These are phyloP conservation scores for Scelioninae gen. 2 DNA, from an alignment of 2,888 invertebrate species.

Conservation along the genomic window DNA sequence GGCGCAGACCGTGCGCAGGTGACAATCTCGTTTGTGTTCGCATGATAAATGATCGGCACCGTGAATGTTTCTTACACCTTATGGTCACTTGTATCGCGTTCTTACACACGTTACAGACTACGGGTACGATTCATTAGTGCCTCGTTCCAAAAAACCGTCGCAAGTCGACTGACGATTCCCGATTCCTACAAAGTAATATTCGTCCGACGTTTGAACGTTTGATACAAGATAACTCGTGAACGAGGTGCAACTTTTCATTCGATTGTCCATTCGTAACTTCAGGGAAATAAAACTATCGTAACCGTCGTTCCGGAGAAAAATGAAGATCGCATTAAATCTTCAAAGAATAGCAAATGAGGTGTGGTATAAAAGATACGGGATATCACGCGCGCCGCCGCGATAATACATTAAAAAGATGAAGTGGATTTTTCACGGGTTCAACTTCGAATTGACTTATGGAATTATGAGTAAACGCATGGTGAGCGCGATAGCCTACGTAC, in stretches of 20 bases:
- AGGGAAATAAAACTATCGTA: no score
- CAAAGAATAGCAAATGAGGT: slow-evolving; percentile 7
- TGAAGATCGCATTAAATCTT: slow-evolving; percentile 10
- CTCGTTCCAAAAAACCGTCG: no score
- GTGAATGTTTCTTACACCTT: slow-evolving; percentile 65
- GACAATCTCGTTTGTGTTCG: slow-evolving; percentile 71
- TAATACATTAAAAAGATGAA: slow-evolving; percentile 43
- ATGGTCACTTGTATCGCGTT: slow-evolving; percentile 60
- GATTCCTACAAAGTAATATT: no score
- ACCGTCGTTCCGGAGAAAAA: no score
- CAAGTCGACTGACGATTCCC: no score
- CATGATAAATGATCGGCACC: slow-evolving; percentile 67
- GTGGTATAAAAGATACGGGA: slow-evolving; percentile 26
- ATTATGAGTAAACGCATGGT: slow-evolving; percentile 53
- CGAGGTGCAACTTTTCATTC: no score
- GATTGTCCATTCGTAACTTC: no score
- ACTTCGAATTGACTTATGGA: slow-evolving; percentile 56
- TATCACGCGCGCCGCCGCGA: slow-evolving; percentile 36
- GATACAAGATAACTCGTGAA: no score
- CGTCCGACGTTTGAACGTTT: no score
- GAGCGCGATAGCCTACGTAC: slow-evolving; percentile 49
- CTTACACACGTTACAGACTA: slow-evolving; percentile 36
- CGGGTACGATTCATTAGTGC: no score
- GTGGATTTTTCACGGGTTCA: slow-evolving; percentile 23
- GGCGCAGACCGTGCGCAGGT: slow-evolving; percentile 64